A percentile compares a stretch with the other conserved stretches of the same genome.
phyloP scores from a whole-genome alignment of 2,113 vertebrate species.

The Scartelaos histophorus region DNA sequence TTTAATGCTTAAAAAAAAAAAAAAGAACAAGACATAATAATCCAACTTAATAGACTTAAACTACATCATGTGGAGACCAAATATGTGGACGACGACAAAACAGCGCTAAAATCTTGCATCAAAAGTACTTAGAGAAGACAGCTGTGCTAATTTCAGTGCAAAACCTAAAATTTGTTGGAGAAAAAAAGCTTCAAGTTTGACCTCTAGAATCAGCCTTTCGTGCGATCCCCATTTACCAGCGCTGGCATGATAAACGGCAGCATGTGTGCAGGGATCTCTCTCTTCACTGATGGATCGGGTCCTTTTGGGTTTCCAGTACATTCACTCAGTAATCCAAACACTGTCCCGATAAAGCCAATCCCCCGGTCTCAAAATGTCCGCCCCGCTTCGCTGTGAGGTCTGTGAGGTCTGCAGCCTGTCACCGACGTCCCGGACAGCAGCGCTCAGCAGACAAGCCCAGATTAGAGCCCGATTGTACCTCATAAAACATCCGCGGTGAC shows the following conservation, averaged over 20 bases:
- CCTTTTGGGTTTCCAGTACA: neutral
- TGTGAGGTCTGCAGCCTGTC: slow-evolving; percentile 24
- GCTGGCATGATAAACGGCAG: slow-evolving; percentile 21
- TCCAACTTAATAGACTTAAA: too few species aligned
- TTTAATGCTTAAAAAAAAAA: too few species aligned
- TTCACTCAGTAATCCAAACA: slow-evolving; percentile 43
- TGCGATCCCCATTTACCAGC: slow-evolving; percentile 30
- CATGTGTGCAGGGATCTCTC: slow-evolving; percentile 11
- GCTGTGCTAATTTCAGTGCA: neutral
- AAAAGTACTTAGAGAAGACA: neutral
- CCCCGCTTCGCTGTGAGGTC: slow-evolving; percentile 19
- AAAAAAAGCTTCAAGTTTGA: neutral
- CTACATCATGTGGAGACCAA: too few species aligned
- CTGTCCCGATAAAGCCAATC: slow-evolving; percentile 25
- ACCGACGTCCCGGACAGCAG: slow-evolving; percentile 19
- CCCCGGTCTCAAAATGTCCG: slow-evolving; percentile 22
- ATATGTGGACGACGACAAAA: too few species aligned
- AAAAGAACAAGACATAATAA: too few species aligned
- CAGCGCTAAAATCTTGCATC: neutral
- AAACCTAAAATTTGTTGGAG: neutral
- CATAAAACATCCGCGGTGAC: slow-evolving; percentile 44
- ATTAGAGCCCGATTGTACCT: slow-evolving; percentile 36
- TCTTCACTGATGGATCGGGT: slow-evolving; percentile 23
- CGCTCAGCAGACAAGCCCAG: slow-evolving; percentile 29
- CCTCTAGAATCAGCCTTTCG: slow-evolving; percentile 37